Evolutionary conservation across 1,140 invertebrate genomes (phyloP), one percentile per base, ranked within the genome.

Genomic region (Drosophila lowei): DNA sequence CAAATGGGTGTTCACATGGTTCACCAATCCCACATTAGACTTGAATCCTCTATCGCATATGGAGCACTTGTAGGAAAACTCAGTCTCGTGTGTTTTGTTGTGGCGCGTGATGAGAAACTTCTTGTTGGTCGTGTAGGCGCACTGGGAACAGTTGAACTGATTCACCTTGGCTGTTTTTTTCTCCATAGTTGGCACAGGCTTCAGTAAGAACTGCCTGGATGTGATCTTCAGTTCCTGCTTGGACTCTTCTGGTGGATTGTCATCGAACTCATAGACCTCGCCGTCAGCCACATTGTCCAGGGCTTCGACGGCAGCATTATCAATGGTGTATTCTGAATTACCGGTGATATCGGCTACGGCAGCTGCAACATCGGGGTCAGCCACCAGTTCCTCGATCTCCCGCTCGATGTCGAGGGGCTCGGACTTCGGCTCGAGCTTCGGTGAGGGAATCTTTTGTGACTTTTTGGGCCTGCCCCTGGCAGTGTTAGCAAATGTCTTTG

Each of bases 31-130:
- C 1, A 97, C 97, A 16, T 97, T 90, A 0, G 98, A 98, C 92
- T 99, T 99, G 89, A 99, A 99, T 6, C 97, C 97, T 49, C 97
- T 93, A 78, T 98, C 97, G 92, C 98, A 99, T 18, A 99, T 96
- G 48, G 95, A 95, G 65, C 91, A 99, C 90, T 98, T 98, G 90
- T 98, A 97, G 0, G 98, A 97, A 21, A 97, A 92, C 84, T 99
- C 98, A 88, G 98, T 97, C 0, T 97, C 98, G 92, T 99, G 98
- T 2, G 96, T 96, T 90, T 98, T 98, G 96, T 99, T 97, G 89
- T 99, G 98, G 0, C 98, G 93, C 0, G 97, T 95, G 4, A 99
- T 92, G 2, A 99, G 92, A 89, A 98, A 98, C 72, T 95, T 93
- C 92, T 98, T 98, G 1, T 96, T 95, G 91, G 95, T 97, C 1